phyloP scores from a whole-genome alignment of 2,113 vertebrate genomes.

The Oryzias melastigma region DNA sequence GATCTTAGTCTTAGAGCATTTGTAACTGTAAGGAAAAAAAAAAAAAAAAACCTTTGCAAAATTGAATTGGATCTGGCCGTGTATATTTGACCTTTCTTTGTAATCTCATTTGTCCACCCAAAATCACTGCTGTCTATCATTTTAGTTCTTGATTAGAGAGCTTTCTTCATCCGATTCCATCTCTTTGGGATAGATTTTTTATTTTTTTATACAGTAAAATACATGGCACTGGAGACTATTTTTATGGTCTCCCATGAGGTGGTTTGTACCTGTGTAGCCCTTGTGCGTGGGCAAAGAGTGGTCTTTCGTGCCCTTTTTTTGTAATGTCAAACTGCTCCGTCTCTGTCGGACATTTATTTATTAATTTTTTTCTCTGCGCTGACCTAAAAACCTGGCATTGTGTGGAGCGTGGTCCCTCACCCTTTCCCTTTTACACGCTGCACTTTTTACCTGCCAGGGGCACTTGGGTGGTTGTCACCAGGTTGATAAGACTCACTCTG shows the following conservation, averaged over 20 bases:
- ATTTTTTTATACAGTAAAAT: constrained; percentile 22
- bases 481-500: constrained; percentile 56
- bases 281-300: constrained; percentile 27
- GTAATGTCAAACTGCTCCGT: constrained; percentile 38
- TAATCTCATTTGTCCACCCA: constrained; percentile 24
- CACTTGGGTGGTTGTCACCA: constrained; percentile 35
- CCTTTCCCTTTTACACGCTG: constrained; percentile 40
- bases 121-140: constrained; percentile 22
- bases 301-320: constrained; percentile 47
- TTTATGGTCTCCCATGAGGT: constrained; percentile 24
- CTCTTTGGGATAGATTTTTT: constrained; percentile 27
- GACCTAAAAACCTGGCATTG: constrained; percentile 40
- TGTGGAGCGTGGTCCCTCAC: constrained; percentile 20
- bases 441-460: constrained; percentile 55
- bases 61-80: constrained; percentile 11
- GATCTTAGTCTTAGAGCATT: constrained; percentile 26
- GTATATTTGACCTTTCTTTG: neutral
- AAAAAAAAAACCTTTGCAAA: constrained; percentile 25
- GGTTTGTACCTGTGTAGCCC: constrained; percentile 23
- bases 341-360: constrained; percentile 24
- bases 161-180: constrained; percentile 16
- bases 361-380: constrained; percentile 16
- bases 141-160: constrained; percentile 13
- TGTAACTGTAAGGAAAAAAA: constrained; percentile 37
- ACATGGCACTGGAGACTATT: constrained; percentile 39